Conservation (phyloP, 2,797 vertebrate genomes). For the Babyrousa celebensis region DNA sequence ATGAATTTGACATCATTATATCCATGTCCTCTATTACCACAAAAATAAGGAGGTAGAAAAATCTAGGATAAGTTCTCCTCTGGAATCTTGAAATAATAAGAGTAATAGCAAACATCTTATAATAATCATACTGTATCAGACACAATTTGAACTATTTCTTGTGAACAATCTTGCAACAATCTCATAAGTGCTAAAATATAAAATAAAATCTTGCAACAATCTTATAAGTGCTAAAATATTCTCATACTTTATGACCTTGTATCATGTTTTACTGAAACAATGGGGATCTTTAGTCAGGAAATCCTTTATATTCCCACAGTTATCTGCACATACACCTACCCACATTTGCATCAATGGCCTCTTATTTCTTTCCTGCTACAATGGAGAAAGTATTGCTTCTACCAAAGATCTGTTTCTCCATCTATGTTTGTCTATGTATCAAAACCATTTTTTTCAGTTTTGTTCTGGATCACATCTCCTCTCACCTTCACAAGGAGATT, state of each 20-base stretch:
- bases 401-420: neutral
- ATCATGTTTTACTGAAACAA: constrained; percentile 8
- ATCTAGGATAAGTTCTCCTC: neutral
- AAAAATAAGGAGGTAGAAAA: neutral
- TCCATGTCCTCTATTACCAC: neutral
- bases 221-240: neutral
- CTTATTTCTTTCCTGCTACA: constrained; percentile 4
- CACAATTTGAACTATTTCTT: neutral
- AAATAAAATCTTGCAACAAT: neutral
- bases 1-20: neutral
- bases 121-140: neutral
- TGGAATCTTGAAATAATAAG: neutral
- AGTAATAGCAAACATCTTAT: neutral
- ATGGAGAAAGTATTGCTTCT: neutral
- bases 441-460: constrained; percentile 33
- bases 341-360: neutral
- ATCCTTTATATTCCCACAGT: neutral
- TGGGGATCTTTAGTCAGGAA: neutral
- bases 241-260: neutral
- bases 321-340: neutral
- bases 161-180: neutral
- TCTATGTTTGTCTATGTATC: neutral
- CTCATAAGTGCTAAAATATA: neutral
- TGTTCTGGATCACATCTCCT: neutral
- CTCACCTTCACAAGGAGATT: constrained; percentile 32